Evolutionary conservation across 2,888 invertebrate species (phyloP), one percentile per base, ranked within the genome.

Genomic region (Neoitamus cyanurus): DNA sequence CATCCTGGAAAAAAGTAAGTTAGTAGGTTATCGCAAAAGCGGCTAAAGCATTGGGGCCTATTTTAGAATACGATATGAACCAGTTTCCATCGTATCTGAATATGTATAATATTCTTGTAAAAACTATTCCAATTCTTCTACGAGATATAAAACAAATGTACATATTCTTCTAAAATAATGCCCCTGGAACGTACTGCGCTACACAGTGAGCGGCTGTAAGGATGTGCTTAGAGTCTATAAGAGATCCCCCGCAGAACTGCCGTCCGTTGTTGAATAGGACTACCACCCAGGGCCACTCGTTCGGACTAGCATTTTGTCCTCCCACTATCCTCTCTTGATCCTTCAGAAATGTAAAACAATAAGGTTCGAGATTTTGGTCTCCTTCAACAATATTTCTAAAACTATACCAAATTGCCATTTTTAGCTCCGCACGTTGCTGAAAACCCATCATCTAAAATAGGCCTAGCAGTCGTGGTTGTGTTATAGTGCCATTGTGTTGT

Each of bases 151-250:
- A n/a, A n/a, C n/a, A n/a, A n/a, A n/a, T n/a, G n/a, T n/a, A 77
- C 2, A 25, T n/a, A 15, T 37, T 25, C 7, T 28, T 73, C 2
- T 31, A 31, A 31, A 30, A 6, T 37, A 88, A 73, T 31, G 3
- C 31, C 31, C 31, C 46, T 42, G 28, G 84, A 91, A 70, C 30
- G 15, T 92, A 97, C 97, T 96, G 96, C 36, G 96, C 96, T 31
- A 97, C 96, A 90, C 97, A 97, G 91, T 97, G 97, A 1, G 97
- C 97, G 2, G 97, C 97, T 1, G 97, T 95, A 13, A 97, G 92
- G 77, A 97, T 94, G 89, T 97, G 97, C 80, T 90, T 91, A 86
- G 94, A 93, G 88, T 97, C 96, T 86, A 97, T 95, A 70, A 97
- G 92, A 0, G 97, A 96, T 9, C 97, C 97, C 1, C 97, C 97